A percentile compares a stretch with the other conserved stretches of the same genome.
Evolutionary conservation across 2,888 invertebrate species (phyloP).

Genomic region (Halictus quadricinctus): DNA sequence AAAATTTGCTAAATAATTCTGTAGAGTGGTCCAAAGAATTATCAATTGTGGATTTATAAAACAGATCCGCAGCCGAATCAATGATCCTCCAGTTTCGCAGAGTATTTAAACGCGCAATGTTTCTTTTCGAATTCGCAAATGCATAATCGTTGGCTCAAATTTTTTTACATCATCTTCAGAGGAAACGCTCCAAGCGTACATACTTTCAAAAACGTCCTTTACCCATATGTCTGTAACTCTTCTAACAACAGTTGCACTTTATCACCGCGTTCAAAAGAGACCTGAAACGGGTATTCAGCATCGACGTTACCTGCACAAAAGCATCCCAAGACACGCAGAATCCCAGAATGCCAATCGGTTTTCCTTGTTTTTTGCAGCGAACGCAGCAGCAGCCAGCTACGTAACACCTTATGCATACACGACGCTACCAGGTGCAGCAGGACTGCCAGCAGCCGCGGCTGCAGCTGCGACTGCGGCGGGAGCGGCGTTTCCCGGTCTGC

Average conservation of each 20-base stretch:
- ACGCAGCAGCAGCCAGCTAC: constrained; percentile 87
- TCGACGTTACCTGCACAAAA: constrained; percentile 12
- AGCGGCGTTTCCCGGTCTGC: constrained; percentile 86
- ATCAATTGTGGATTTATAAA: too few species aligned
- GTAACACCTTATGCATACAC: constrained; percentile 90
- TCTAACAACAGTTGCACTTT: neutral
- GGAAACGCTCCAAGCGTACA: too few species aligned
- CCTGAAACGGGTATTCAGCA: neutral
- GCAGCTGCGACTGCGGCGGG: constrained; percentile 82
- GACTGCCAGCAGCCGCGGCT: constrained; percentile 83
- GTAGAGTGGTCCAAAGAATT: too few species aligned
- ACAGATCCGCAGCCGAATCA: too few species aligned
- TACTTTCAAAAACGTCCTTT: neutral
- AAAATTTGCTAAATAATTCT: too few species aligned
- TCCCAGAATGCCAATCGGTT: neutral
- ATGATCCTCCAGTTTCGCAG: too few species aligned
- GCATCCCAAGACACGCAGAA: neutral
- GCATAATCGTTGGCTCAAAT: too few species aligned
- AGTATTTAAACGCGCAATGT: too few species aligned
- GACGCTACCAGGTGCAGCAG: constrained; percentile 87
- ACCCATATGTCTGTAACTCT: neutral
- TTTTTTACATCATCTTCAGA: too few species aligned
- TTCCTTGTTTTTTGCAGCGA: constrained; percentile 71
- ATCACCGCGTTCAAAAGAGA: neutral
- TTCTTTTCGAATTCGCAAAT: too few species aligned